Evolutionary conservation across 2,888 invertebrate genomes (phyloP).

Genomic region (Stenotaenia linearis): DNA sequence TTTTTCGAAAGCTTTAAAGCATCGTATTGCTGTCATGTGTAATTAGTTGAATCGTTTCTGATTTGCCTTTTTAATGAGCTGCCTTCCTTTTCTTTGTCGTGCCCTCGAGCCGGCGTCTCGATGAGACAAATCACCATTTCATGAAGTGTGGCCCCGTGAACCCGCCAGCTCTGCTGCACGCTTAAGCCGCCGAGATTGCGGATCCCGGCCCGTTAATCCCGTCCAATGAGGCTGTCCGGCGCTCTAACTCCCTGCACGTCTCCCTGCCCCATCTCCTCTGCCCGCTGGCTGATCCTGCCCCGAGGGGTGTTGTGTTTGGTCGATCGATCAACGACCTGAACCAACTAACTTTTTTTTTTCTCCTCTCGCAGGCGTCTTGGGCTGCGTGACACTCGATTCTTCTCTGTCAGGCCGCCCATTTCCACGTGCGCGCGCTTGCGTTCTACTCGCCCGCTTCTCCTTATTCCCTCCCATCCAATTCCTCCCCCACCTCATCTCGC

Average conservation of each 20-base stretch:
- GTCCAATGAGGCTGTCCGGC: slow-evolving; percentile 13
- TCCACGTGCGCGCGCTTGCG: slow-evolving; percentile 3
- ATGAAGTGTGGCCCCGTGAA: slow-evolving; percentile 29
- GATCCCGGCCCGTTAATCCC: slow-evolving; percentile 27
- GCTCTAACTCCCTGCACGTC: neutral
- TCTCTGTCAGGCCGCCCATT: slow-evolving; percentile 15
- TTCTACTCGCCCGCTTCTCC: neutral
- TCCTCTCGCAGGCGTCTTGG: slow-evolving; percentile 10
- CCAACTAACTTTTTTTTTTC: slow-evolving; percentile 1
- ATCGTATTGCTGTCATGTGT: slow-evolving; percentile 1
- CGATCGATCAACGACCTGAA: slow-evolving; percentile 11
- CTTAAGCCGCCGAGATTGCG: slow-evolving; percentile 31
- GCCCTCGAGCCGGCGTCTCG: neutral
- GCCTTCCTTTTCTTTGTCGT: slow-evolving; percentile 7
- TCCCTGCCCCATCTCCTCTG: neutral
- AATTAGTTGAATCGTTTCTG: slow-evolving; percentile 15
- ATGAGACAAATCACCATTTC: slow-evolving; percentile 32
- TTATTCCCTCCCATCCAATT: neutral
- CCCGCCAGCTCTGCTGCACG: slow-evolving; percentile 7
- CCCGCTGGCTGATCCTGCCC: slow-evolving; percentile 10
- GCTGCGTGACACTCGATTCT: slow-evolving; percentile 15
- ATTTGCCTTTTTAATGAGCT: slow-evolving; percentile 19
- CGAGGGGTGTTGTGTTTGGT: slow-evolving; percentile 19
- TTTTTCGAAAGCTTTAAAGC: neutral
- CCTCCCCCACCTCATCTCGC: neutral